Conservation (phyloP, 2,113 vertebrate genomes). For the Brienomyrus brachyistius region DNA sequence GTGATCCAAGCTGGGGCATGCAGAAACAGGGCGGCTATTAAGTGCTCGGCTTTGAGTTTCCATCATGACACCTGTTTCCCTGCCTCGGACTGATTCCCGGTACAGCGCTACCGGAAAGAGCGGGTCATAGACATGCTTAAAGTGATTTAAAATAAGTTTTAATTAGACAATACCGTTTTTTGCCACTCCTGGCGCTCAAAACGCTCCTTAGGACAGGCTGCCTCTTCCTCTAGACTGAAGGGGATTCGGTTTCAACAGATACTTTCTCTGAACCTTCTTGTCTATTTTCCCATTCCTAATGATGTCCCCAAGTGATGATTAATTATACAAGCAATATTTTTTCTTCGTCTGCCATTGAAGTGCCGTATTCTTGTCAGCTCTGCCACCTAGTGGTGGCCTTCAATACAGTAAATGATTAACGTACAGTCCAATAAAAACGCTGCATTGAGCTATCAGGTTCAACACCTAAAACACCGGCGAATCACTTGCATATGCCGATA, state of each 20-base stretch:
- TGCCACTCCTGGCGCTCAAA: neutral
- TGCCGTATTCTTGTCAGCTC: neutral
- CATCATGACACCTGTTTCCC: neutral
- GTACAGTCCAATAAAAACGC: neutral
- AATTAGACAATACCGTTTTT: neutral
- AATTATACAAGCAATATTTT: neutral
- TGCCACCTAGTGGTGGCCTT: conserved; percentile 1
- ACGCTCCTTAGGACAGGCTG: neutral
- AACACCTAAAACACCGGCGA: neutral
- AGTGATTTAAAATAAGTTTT: neutral
- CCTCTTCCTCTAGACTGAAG: neutral
- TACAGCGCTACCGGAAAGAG: neutral
- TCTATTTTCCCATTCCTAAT: neutral
- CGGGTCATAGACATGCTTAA: neutral
- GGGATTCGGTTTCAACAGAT: neutral
- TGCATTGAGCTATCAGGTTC: neutral
- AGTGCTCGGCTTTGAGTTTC: neutral
- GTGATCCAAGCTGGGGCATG: neutral
- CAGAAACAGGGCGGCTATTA: neutral
- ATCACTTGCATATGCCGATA: neutral
- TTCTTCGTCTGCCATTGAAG: neutral
- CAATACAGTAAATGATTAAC: neutral
- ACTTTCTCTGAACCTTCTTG: neutral
- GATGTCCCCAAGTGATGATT: neutral
- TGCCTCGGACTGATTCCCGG: neutral